Evolutionary conservation across 2,797 vertebrate genomes (phyloP).

Genomic region (Stomatorhinus walkeri): DNA sequence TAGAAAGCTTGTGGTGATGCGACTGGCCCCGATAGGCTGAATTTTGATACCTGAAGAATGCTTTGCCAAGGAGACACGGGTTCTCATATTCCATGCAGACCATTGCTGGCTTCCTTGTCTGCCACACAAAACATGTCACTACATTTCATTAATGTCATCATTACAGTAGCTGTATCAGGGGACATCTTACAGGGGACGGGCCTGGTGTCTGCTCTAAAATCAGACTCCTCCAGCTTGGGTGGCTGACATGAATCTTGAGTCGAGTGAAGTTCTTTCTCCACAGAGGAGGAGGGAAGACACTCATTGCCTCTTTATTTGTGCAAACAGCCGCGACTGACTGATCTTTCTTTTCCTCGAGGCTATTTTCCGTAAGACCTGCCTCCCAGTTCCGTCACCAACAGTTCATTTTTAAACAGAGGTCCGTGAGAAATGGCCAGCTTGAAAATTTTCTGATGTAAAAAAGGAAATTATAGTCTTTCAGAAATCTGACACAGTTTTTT

Average conservation of each 20-base stretch:
- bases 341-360: not conserved
- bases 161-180: not conserved
- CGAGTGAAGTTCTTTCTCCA: not conserved
- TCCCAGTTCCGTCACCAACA: not conserved
- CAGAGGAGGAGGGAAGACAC: not conserved
- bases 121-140: not conserved
- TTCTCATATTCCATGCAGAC: not conserved
- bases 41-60: not conserved
- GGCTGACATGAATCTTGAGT: conserved; percentile 39
- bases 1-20: not conserved
- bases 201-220: not conserved
- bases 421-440: not conserved
- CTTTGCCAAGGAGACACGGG: not conserved
- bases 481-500: not conserved
- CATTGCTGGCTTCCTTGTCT: not conserved
- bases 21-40: not conserved
- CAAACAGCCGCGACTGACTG: not conserved
- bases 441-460: not conserved
- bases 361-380: not conserved
- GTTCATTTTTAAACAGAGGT: not conserved
- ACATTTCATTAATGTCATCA: not conserved
- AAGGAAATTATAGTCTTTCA: not conserved
- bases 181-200: not conserved
- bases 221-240: conserved; percentile 18
- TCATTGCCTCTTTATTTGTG: not conserved